Evolutionary conservation across 2,888 invertebrate species (phyloP), one percentile per base, ranked within the genome.

Genomic region (Drosophila ezoana): DNA sequence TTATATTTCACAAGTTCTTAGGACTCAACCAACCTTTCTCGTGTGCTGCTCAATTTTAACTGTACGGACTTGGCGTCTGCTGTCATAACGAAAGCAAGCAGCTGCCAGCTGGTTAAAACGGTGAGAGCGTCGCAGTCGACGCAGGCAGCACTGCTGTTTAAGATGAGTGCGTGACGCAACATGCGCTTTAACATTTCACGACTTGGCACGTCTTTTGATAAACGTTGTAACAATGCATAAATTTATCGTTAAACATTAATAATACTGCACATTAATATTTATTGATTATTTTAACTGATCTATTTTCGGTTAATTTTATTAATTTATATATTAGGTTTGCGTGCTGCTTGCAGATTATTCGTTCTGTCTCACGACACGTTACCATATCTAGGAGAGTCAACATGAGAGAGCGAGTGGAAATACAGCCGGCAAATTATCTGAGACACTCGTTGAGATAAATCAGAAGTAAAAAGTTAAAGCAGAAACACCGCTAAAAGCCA

Each of bases 11-110:
- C 62, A 44, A 72, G 40, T 23, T 9, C 54, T 47, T 20, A 6
- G 14, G n/a, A 63, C 18, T 41, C 23, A 53, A 82, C 89, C 74
- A 90, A 91, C 91, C 89, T 89, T 76, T 79, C 74, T 66, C 80
- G 77, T 79, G 73, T 69, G 80, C 73, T 80, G 80, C 80, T 85
- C 70, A 78, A 84, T 73, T 85, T 85, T 70, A 89, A 90, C 90
- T 90, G 91, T 91, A 90, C 85, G 74, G 72, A 76, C 65, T 54
- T 6, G 6, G 65, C 57, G 65, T 66, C 69, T 41, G 18, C 52
- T 59, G 54, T 40, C 38, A 68, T 53, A 73, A 81, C 69, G 85
- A 79, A 87, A 72, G 60, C 72, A 56, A 23, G 58, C 51, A 62
- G 54, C 78, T 48, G 72, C 38, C 49, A 43, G 62, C 70, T 63